These are phyloP conservation scores for Antedon mediterranea DNA, from an alignment of 53 echinoderm and acorn worm genomes.

Conservation along the genomic window DNA sequence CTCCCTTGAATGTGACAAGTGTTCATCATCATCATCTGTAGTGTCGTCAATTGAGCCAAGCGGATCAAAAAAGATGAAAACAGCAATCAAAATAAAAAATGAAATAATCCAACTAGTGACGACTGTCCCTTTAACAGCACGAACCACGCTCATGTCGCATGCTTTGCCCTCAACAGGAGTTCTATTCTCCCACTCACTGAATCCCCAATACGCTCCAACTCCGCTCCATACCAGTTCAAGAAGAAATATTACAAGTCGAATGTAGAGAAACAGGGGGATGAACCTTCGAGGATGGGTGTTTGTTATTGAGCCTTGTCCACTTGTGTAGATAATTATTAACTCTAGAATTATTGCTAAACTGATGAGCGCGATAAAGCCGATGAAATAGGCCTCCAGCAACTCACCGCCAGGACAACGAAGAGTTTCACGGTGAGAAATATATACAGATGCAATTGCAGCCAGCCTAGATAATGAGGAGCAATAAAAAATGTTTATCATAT, in stretches of 20 bases:
- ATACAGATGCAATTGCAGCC: constrained; percentile 45
- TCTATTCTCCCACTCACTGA: constrained; percentile 18
- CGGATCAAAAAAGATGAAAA: constrained; percentile 37
- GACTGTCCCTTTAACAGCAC: constrained; percentile 39
- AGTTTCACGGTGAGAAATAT: constrained; percentile 34
- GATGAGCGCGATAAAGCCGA: constrained; percentile 47
- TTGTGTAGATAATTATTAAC: constrained; percentile 41
- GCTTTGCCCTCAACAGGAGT: neutral
- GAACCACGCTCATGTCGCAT: constrained; percentile 19
- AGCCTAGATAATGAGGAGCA: constrained; percentile 28
- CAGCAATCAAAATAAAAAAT: constrained; percentile 19
- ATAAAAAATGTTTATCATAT: too few relatives aligned
- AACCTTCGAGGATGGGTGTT: constrained; percentile 36
- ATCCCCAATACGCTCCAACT: constrained; percentile 56
- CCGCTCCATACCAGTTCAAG: constrained; percentile 63
- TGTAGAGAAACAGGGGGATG: constrained; percentile 60
- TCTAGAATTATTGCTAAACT: constrained; percentile 58
- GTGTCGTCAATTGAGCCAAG: constrained; percentile 9
- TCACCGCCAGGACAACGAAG: constrained; percentile 38
- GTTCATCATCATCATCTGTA: constrained; percentile 11
- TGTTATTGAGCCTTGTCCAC: constrained; percentile 66
- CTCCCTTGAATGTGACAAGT: neutral
- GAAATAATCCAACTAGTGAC: constrained; percentile 54
- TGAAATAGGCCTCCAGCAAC: constrained; percentile 55
- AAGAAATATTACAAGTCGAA: constrained; percentile 61